phyloP scores from a whole-genome alignment of 2,797 vertebrate species.

The Cryptoprocta ferox region DNA sequence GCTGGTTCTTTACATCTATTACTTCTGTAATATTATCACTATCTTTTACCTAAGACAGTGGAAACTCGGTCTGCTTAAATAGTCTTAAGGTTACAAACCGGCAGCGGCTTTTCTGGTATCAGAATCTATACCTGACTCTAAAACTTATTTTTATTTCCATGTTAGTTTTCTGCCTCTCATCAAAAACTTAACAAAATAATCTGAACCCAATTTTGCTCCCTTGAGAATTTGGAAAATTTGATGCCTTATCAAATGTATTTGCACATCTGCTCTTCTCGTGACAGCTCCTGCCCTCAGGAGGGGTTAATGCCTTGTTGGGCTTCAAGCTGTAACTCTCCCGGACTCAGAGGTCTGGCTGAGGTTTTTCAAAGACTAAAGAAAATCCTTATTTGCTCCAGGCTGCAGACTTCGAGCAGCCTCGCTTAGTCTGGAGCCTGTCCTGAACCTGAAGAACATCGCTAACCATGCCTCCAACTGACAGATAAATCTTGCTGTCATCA shows the following conservation, averaged over 20 bases:
- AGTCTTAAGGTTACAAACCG: neutral
- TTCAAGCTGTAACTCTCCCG: neutral
- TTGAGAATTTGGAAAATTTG: neutral
- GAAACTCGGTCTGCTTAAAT: neutral
- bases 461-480: neutral
- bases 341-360: neutral
- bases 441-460: conserved; percentile 53
- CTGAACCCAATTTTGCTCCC: conserved; percentile 15
- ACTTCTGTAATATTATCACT: conserved; percentile 14
- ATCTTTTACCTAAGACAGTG: neutral
- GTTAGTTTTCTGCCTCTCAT: neutral
- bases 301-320: neutral
- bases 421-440: conserved; percentile 32
- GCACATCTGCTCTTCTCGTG: neutral
- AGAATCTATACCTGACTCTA: conserved; percentile 3
- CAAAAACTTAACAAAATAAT: conserved; percentile 45
- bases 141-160: conserved; percentile 19
- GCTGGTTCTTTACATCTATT: neutral
- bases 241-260: neutral
- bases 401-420: neutral
- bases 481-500: conserved; percentile 47
- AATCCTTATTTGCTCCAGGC: conserved; percentile 13
- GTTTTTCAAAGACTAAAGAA: neutral
- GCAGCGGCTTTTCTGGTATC: neutral
- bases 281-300: neutral